phyloP scores from a whole-genome alignment of 2,113 vertebrate species.

The Pseudorasbora parva region DNA sequence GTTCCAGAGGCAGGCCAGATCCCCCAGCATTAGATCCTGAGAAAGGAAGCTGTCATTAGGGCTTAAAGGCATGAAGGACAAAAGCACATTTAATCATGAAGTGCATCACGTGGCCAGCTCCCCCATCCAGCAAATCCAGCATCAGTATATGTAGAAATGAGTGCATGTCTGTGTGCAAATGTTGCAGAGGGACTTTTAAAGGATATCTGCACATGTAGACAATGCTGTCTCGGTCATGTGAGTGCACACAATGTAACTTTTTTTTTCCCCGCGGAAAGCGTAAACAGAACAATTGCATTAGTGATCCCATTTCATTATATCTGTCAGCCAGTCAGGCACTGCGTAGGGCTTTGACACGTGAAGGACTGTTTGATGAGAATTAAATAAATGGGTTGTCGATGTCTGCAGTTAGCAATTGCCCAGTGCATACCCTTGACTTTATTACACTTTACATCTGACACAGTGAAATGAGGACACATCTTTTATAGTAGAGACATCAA shows the following conservation, averaged over 20 bases:
- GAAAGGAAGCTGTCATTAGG: constrained; percentile 46
- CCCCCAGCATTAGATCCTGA: constrained; percentile 36
- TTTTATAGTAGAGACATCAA: not conserved
- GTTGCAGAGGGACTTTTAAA: constrained; percentile 24
- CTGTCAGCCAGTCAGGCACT: not conserved
- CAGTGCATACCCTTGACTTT: constrained; percentile 17
- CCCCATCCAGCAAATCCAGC: constrained; percentile 32
- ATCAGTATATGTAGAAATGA: constrained; percentile 22
- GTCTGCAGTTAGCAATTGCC: constrained; percentile 6
- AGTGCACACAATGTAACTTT: not conserved
- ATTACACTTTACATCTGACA: constrained; percentile 32
- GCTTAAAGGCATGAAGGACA: constrained; percentile 58
- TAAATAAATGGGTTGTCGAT: constrained; percentile 34
- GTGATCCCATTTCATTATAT: not conserved
- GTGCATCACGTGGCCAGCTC: constrained; percentile 26
- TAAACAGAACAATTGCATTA: constrained; percentile 37
- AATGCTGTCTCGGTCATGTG: not conserved
- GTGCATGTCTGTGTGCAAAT: constrained; percentile 4
- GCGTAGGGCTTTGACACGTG: constrained; percentile 9
- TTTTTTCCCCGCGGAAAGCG: constrained; percentile 24
- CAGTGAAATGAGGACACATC: constrained; percentile 14
- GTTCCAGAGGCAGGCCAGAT: constrained; percentile 31
- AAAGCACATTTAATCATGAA: constrained; percentile 56
- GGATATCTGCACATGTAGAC: not conserved
- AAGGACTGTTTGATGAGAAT: constrained; percentile 25